phyloP scores from a whole-genome alignment of 2,888 invertebrate species.

The Eristalis pertinax region DNA sequence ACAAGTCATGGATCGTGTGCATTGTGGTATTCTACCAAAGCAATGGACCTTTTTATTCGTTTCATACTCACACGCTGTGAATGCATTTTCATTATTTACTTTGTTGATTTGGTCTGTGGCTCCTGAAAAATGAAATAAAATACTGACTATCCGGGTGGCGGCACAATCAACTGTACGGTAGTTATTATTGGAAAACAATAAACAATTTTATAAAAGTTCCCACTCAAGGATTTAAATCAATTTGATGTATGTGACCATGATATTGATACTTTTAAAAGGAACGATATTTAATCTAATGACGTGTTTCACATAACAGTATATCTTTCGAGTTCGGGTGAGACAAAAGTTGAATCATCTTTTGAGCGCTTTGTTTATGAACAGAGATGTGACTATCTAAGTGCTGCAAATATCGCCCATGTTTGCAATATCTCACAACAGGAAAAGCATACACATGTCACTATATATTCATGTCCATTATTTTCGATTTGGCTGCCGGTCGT shows the following conservation, averaged over 20 bases:
- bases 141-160: background rate
- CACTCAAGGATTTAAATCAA: background rate
- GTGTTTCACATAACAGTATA: no score
- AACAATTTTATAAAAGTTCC: background rate
- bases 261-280: background rate
- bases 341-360: no score
- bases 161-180: background rate
- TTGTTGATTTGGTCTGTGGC: background rate
- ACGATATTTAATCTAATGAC: background rate
- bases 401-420: no score
- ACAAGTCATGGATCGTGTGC: background rate
- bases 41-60: background rate
- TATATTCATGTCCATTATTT: no score
- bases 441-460: no score
- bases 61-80: background rate
- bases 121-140: background rate
- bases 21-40: background rate
- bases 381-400: no score
- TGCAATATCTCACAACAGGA: no score
- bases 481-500: no score
- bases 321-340: no score
- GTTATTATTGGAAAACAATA: background rate
- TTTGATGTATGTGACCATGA: background rate
- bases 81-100: constrained; percentile 1
- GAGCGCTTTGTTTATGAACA: no score